These are phyloP conservation scores for Pangasius djambal DNA, from an alignment of 2,797 vertebrate genomes.

Conservation along the genomic window DNA sequence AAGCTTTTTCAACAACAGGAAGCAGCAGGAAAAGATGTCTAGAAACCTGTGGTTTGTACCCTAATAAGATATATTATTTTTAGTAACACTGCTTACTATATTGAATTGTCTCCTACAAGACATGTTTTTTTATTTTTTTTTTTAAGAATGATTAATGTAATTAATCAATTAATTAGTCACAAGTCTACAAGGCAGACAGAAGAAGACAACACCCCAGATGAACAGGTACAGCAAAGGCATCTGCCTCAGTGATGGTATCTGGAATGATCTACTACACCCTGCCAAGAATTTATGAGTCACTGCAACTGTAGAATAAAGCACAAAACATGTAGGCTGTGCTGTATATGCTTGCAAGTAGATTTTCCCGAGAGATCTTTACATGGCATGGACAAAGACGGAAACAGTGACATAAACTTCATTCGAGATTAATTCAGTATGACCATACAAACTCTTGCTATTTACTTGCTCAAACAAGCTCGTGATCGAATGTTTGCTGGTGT, in stretches of 20 bases:
- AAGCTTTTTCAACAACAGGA: neutral
- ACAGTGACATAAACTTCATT: neutral
- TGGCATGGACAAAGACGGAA: neutral
- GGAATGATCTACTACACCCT: constrained; percentile 32
- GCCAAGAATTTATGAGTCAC: constrained; percentile 6
- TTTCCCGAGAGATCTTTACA: neutral
- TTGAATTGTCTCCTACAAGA: neutral
- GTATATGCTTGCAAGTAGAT: neutral
- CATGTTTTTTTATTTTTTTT: too few species aligned
- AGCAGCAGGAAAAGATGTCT: neutral
- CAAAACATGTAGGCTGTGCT: neutral
- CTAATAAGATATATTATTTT: neutral
- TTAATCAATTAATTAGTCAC: neutral
- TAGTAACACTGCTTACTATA: neutral
- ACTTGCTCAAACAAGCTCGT: neutral
- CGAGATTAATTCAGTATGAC: neutral
- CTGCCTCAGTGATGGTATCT: neutral
- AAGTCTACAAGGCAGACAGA: neutral
- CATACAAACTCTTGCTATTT: neutral
- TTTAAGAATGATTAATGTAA: neutral
- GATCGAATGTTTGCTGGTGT: neutral
- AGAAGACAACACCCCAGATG: constrained; percentile 41
- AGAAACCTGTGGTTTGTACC: neutral
- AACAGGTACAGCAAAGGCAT: constrained; percentile 57
- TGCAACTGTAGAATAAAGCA: neutral